A percentile compares a stretch with the other conserved stretches of the same genome.
Evolutionary conservation across 2,888 invertebrate genomes (phyloP).

Genomic region (Cephus pulcher): DNA sequence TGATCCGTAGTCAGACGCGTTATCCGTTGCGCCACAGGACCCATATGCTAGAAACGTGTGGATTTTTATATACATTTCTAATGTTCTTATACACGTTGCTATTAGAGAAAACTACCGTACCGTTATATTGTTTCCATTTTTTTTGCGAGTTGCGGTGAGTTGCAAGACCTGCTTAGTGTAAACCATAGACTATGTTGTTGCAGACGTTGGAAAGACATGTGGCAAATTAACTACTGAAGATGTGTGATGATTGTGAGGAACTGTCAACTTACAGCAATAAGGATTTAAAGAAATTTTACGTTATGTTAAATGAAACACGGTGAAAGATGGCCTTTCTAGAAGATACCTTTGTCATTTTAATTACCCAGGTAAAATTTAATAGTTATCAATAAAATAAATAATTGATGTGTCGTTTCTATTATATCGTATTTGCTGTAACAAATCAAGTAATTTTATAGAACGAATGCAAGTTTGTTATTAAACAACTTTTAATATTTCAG

Average conservation of each 20-base stretch:
- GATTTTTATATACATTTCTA: not conserved
- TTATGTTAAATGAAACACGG: conserved; percentile 22
- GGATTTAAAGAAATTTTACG: not conserved
- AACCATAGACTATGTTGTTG: too few species aligned
- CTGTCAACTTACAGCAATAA: too few species aligned
- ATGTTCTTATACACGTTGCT: not conserved
- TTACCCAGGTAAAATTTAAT: conserved; percentile 76
- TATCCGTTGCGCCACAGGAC: conserved; percentile 57
- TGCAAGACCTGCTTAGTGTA: too few species aligned
- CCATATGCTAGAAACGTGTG: not conserved
- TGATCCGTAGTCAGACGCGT: conserved; percentile 58
- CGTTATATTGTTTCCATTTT: not conserved
- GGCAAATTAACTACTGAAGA: too few species aligned
- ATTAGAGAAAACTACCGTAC: not conserved
- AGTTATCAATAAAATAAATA: too few species aligned
- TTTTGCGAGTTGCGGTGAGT: too few species aligned
- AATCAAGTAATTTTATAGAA: conserved; percentile 12
- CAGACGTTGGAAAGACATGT: too few species aligned
- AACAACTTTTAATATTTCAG: conserved; percentile 69
- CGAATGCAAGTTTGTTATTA: conserved; percentile 7
- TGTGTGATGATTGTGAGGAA: too few species aligned
- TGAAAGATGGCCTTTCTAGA: conserved; percentile 82
- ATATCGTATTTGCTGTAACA: not conserved
- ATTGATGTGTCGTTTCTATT: not conserved
- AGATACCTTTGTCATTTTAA: conserved; percentile 85